Evolutionary conservation across 2,888 invertebrate genomes (phyloP).

Genomic region (Macrosiphum euphorbiae): DNA sequence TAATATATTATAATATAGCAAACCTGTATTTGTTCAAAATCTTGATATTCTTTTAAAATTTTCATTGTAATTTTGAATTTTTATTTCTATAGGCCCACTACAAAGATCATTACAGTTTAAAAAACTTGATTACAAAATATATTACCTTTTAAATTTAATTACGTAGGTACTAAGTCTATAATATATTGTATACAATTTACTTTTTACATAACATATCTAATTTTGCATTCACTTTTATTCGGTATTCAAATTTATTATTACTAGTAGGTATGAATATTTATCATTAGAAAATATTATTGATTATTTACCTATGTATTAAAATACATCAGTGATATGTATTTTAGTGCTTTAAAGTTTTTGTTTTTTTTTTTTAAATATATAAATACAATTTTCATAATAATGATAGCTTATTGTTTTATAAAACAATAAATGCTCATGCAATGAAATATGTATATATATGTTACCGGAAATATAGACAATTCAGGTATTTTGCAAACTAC

Average conservation of each 20-base stretch:
- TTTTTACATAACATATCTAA: background rate
- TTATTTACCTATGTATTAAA: background rate
- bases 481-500: too few species aligned
- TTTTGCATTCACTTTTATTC: background rate
- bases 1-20: background rate
- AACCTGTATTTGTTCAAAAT: background rate
- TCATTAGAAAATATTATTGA: background rate
- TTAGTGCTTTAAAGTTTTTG: background rate
- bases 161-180: background rate
- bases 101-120: background rate
- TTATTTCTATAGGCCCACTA: background rate
- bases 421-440: background rate
- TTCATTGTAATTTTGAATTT: background rate
- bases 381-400: background rate
- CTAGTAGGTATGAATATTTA: background rate
- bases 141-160: background rate
- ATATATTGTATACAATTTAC: background rate
- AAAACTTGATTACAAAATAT: background rate
- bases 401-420: too few species aligned
- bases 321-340: background rate
- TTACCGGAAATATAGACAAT: too few species aligned
- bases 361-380: background rate
- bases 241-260: background rate
- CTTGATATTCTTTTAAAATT: background rate
- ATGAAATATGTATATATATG: background rate